Conservation (phyloP, 2,797 vertebrate genomes). For the Euphonia xanthogaster region DNA sequence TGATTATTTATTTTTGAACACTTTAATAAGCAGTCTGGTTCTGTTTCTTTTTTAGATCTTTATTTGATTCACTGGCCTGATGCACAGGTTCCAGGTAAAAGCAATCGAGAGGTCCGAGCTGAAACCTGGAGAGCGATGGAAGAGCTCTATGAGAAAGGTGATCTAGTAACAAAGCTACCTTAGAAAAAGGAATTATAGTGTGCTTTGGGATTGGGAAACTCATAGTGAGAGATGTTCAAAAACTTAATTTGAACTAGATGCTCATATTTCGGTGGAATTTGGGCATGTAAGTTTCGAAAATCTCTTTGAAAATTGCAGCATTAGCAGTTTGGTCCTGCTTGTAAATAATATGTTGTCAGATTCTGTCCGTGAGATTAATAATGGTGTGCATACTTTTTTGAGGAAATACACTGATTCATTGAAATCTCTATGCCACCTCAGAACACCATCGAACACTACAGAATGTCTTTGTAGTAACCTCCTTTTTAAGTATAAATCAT, state of each 20-base stretch:
- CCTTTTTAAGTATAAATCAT: background rate
- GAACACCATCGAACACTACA: background rate
- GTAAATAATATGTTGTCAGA: background rate
- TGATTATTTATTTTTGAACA: background rate
- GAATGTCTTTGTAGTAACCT: background rate
- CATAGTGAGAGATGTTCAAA: background rate
- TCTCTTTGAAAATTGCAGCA: background rate
- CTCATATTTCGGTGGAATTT: background rate
- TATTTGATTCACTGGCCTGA: conserved; percentile 84
- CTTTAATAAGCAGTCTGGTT: background rate
- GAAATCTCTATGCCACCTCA: background rate
- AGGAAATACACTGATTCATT: background rate
- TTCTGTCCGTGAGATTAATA: background rate
- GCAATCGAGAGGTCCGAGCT: conserved; percentile 74
- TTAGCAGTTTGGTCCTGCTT: background rate
- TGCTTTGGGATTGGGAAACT: background rate
- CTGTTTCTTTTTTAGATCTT: conserved; percentile 75
- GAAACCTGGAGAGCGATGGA: conserved; percentile 81
- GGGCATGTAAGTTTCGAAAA: accelerated
- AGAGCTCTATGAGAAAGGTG: conserved; percentile 79
- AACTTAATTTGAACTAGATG: background rate
- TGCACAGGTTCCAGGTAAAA: conserved; percentile 49
- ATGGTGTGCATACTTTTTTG: background rate
- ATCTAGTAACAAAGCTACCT: background rate
- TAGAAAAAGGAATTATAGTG: background rate